Base-by-base conservation (phyloP, 2,113 vertebrate genomes). In the Poeciliopsis occidentalis region DNA sequence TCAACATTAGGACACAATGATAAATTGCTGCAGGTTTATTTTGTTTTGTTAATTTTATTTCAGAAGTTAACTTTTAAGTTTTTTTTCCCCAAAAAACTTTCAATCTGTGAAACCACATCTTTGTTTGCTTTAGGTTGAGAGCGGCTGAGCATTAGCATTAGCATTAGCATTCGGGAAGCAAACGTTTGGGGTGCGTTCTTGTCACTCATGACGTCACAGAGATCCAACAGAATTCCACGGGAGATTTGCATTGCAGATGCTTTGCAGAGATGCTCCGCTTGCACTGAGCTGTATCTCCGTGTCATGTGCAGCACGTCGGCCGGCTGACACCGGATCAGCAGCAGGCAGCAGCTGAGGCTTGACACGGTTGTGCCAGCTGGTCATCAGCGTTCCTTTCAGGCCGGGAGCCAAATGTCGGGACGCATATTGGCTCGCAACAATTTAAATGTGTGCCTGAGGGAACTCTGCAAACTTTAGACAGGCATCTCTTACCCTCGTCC, bases 401-500 rank as follows among this genome's bases (percentile, higher is more conserved):
- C 71, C 30, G n/a, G 1, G 39, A 26, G 78, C 34, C 85, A 87
- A 87, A 85, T 83, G 78, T 77, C 84, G 51, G 26, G 71, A 65
- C 81, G 75, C 57, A 26, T 29, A 30, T 34, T 67, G 61, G 12
- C 30, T 22, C 47, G 60, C 32, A 30, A 19, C 44, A 60, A 67
- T 32, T 39, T 77, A 64, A 78, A 78, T 76, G 22, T 71, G 63
- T 29, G 60, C 60, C 67, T 41, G 34, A 12, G 10, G 34, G 34
- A 37, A 37, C 11, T 37, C 34, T 11, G 34, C 10, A 12, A 60
- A 74, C 32, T 64, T 68, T 26, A 60, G 26, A 29, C 4, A 11
- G 5, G 26, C 26, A 63, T 61, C 81, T 54, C 75, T 29, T 4
- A 0, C 30, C 44, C 7, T 73, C 32, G 29, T 69, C 39, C 34